Percentiles rank a stretch among this genome's conserved stretches.
Conservation (phyloP, 2,888 invertebrate species). For the Lymantria monacha region DNA sequence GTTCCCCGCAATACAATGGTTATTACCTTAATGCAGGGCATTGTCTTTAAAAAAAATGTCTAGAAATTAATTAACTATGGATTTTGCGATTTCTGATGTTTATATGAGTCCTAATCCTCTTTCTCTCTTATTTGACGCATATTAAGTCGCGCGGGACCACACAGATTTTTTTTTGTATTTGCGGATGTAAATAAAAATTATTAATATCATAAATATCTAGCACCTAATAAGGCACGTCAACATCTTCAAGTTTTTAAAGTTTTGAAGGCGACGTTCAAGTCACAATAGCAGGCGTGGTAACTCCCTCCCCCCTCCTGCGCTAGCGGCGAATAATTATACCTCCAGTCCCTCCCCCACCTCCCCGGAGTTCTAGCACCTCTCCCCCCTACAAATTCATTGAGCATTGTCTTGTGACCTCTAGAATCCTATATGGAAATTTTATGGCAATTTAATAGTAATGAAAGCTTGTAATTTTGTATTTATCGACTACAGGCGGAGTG, state of each 20-base stretch:
- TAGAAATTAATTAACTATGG: too few species aligned
- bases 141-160: too few species aligned
- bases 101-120: too few species aligned
- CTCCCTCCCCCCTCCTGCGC: conserved; percentile 29
- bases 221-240: conserved; percentile 37
- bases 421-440: conserved; percentile 30
- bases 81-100: too few species aligned
- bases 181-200: too few species aligned
- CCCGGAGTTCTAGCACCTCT: conserved; percentile 33
- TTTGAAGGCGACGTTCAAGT: conserved; percentile 62
- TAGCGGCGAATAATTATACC: conserved; percentile 74
- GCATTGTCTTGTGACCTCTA: conserved; percentile 76
- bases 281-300: conserved; percentile 75
- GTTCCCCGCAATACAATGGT: too few species aligned
- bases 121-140: too few species aligned
- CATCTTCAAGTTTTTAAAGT: conserved; percentile 33
- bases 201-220: too few species aligned
- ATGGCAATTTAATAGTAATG: conserved; percentile 1
- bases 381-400: conserved; percentile 59
- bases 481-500: not conserved
- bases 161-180: too few species aligned
- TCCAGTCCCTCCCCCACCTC: conserved; percentile 33
- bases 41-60: too few species aligned
- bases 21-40: too few species aligned
- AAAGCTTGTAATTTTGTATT: not conserved